phyloP scores from a whole-genome alignment of 2,113 vertebrate species.

The Tautogolabrus adspersus region DNA sequence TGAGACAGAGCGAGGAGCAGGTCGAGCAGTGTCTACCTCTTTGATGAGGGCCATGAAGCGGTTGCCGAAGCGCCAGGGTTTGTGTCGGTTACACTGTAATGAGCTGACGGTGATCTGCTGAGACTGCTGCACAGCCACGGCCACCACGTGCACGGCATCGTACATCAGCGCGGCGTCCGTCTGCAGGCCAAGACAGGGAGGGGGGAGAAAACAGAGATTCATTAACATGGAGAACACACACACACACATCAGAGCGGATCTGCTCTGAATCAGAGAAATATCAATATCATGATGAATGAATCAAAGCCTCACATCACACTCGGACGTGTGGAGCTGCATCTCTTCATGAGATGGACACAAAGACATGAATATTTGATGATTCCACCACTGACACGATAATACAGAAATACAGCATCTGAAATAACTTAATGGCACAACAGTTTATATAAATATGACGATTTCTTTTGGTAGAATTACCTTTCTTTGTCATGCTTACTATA shows the following conservation, averaged over 20 bases:
- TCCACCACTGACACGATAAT: background rate
- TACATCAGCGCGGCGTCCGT: conserved; percentile 98
- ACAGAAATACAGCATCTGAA: background rate
- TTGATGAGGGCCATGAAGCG: conserved; percentile 98
- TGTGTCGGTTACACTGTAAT: conserved; percentile 97
- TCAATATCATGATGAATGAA: conserved; percentile 22
- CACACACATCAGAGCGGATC: background rate
- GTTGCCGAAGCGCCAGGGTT: conserved; percentile 97
- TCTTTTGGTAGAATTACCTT: too few species aligned
- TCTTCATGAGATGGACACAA: conserved; percentile 16
- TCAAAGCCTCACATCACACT: conserved; percentile 10
- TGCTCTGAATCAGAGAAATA: conserved; percentile 15
- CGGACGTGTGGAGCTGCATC: background rate
- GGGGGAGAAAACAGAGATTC: background rate
- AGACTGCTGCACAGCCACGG: conserved; percentile 97
- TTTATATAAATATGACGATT: too few species aligned
- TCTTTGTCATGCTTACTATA: too few species aligned
- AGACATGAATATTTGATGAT: conserved; percentile 17
- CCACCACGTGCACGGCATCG: conserved; percentile 96
- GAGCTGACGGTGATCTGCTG: conserved; percentile 99
- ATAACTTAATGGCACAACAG: too few species aligned
- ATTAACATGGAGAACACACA: conserved; percentile 17
- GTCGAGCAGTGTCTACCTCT: conserved; percentile 85
- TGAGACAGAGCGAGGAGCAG: conserved; percentile 23
- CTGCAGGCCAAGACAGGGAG: conserved; percentile 75